phyloP scores from a whole-genome alignment of 2,113 vertebrate species.

The Lathamus discolor region DNA sequence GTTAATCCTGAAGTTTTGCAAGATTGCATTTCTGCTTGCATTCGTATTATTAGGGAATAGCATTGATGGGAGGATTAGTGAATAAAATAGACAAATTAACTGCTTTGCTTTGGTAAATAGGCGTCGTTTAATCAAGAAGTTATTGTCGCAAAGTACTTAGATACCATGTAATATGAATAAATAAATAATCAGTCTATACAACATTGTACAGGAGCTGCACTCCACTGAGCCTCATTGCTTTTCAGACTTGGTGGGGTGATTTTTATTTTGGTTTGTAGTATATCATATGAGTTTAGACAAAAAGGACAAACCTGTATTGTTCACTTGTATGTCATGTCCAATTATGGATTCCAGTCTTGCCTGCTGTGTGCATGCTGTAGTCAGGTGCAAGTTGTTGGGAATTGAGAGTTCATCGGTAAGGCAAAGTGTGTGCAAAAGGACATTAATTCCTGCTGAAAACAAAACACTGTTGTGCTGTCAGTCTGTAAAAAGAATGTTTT shows the following conservation, averaged over 20 bases:
- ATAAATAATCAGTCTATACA: not conserved
- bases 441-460: not conserved
- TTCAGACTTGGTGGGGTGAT: slow-evolving; percentile 3
- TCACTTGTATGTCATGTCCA: not conserved
- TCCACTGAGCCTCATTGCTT: not conserved
- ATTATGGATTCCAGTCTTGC: not conserved
- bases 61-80: not conserved
- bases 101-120: not conserved
- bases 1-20: not conserved
- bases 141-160: not conserved
- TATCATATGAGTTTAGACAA: not conserved
- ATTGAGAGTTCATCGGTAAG: not conserved
- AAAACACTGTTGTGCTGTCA: not conserved
- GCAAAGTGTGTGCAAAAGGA: not conserved
- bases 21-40: not conserved
- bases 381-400: not conserved
- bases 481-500: not conserved
- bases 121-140: not conserved
- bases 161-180: not conserved
- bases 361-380: not conserved
- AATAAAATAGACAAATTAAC: not conserved
- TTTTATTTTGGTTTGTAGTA: slow-evolving; percentile 30
- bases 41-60: not conserved
- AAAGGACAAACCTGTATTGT: slow-evolving; percentile 26
- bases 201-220: not conserved